A percentile compares a stretch with the other conserved stretches of the same genome.
These are phyloP conservation scores for Lophotriccus pileatus DNA, from an alignment of 2,797 vertebrate species.

Conservation along the genomic window DNA sequence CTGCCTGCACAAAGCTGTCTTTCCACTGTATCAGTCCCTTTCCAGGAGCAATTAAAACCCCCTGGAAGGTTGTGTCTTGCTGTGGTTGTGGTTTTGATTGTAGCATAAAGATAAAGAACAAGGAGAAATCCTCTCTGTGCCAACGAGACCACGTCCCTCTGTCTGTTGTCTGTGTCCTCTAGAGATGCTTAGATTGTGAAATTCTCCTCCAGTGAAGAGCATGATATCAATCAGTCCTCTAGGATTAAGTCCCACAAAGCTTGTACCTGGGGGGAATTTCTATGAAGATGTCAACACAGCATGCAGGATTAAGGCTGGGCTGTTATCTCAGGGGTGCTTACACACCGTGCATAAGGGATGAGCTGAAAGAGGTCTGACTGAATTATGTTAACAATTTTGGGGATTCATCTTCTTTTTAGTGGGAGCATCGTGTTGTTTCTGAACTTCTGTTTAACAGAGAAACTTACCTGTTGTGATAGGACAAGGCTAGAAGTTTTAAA, in stretches of 20 bases:
- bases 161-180: not conserved
- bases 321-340: not conserved
- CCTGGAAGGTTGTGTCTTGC: not conserved
- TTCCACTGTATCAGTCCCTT: not conserved
- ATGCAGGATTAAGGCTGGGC: not conserved
- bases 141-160: not conserved
- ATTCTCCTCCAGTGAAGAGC: not conserved
- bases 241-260: not conserved
- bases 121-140: not conserved
- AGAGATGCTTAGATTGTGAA: not conserved
- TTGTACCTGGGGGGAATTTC: not conserved
- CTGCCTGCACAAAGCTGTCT: rapidly evolving
- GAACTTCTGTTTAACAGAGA: not conserved
- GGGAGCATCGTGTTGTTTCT: not conserved
- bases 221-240: not conserved
- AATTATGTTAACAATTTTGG: not conserved
- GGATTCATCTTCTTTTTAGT: not conserved
- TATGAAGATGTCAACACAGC: not conserved
- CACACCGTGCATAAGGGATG: not conserved
- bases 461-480: not conserved
- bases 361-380: not conserved
- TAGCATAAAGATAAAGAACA: not conserved
- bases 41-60: not conserved
- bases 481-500: not conserved
- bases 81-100: not conserved